Evolutionary conservation across 2,113 vertebrate species (phyloP).

Genomic region (Hucho hucho): DNA sequence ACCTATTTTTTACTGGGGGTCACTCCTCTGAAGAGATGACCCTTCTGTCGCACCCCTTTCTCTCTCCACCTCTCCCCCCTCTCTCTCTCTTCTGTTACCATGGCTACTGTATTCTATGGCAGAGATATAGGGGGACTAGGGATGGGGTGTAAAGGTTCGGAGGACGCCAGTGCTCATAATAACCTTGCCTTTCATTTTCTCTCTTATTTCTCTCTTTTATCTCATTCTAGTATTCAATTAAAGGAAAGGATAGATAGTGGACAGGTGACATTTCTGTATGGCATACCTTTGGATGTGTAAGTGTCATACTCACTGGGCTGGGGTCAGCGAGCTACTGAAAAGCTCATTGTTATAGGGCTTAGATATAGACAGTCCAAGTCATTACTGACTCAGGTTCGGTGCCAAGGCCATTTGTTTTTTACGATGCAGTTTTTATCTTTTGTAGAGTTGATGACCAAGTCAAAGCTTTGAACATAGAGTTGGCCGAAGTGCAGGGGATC

Average conservation of each 20-base stretch:
- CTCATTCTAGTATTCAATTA: neutral
- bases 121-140: too few relatives aligned
- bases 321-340: neutral
- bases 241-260: too few relatives aligned
- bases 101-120: neutral
- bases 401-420: slow-evolving; percentile 1
- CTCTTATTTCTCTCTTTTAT: neutral
- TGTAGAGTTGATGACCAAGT: neutral
- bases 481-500: neutral
- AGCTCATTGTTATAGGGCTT: neutral
- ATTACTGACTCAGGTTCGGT: neutral
- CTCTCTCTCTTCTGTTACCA: neutral
- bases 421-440: slow-evolving; percentile 9
- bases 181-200: neutral
- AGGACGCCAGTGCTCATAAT: neutral
- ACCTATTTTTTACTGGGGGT: slow-evolving; percentile 45
- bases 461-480: neutral
- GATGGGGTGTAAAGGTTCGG: neutral
- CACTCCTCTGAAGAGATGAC: slow-evolving; percentile 46
- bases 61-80: neutral
- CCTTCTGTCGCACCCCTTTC: slow-evolving; percentile 34
- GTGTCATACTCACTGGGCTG: neutral
- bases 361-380: neutral
- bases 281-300: neutral
- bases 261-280: neutral